Conservation (phyloP, 2,797 vertebrate species). For the Arrhamphus sclerolepis region DNA sequence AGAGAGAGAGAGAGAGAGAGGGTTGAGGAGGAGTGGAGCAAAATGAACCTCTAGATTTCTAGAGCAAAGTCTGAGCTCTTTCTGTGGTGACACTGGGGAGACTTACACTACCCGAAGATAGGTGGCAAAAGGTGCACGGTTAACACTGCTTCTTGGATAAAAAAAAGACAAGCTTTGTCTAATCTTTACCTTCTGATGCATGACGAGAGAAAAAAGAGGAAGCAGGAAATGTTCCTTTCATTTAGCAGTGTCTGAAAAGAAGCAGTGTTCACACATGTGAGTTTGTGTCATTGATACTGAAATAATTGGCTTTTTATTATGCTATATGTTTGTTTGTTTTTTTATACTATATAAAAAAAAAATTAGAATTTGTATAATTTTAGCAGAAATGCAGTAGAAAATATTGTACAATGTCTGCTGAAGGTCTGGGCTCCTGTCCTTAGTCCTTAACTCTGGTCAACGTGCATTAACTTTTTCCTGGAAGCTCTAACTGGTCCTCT, state of each 20-base stretch:
- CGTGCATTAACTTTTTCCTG: conserved; percentile 45
- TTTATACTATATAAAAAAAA: no score
- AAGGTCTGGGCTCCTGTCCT: no score
- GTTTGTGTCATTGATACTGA: no score
- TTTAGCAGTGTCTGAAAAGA: no score
- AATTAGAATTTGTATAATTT: not conserved
- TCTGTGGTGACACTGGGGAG: conserved; percentile 56
- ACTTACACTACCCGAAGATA: not conserved
- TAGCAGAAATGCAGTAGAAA: conserved; percentile 50
- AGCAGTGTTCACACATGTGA: no score
- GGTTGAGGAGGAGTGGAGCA: not conserved
- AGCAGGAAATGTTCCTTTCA: no score
- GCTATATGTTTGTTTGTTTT: no score
- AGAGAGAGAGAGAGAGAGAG: no score
- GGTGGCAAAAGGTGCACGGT: no score
- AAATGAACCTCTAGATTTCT: not conserved
- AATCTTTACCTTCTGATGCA: not conserved
- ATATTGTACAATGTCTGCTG: conserved; percentile 27
- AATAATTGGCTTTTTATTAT: no score
- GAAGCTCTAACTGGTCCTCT: conserved; percentile 55
- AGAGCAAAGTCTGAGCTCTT: conserved; percentile 34
- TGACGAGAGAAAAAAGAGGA: not conserved
- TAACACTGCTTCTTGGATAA: no score
- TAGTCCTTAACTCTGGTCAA: not conserved
- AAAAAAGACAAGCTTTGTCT: no score